Evolutionary conservation across 2,113 vertebrate species (phyloP).

Genomic region (Myanophis thanlyinensis): DNA sequence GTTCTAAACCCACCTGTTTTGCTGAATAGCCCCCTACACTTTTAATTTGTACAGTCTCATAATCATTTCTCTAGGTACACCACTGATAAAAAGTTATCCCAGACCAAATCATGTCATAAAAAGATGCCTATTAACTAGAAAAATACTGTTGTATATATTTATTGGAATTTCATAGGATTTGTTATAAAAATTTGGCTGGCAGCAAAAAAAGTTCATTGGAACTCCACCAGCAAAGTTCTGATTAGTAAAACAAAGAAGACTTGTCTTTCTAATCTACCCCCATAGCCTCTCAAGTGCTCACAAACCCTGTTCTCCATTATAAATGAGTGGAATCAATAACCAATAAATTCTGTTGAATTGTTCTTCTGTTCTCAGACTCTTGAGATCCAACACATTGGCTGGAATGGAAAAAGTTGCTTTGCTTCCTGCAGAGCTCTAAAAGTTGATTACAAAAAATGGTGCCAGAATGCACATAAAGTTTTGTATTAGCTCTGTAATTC

Average conservation of each 20-base stretch:
- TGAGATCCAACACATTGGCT: neutral
- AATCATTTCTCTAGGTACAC: neutral
- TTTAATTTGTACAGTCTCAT: conserved; percentile 12
- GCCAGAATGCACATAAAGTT: neutral
- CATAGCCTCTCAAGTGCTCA: neutral
- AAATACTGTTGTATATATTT: neutral
- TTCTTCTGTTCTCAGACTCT: neutral
- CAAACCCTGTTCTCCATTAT: neutral
- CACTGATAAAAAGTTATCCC: neutral
- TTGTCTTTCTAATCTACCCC: neutral
- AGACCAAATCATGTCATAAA: neutral
- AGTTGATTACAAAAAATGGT: neutral
- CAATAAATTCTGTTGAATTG: neutral
- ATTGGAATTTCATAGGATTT: neutral
- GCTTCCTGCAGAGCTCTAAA: neutral
- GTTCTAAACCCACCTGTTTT: neutral
- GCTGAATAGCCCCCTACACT: conserved; percentile 8
- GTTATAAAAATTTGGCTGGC: neutral
- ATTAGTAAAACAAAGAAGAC: neutral
- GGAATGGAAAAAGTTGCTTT: neutral
- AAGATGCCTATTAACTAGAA: neutral
- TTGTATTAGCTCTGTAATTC: conserved; percentile 21
- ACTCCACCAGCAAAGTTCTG: neutral
- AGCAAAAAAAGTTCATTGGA: neutral
- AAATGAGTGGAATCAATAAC: neutral